Percentiles rank a stretch among this genome's conserved stretches.
phyloP scores from a whole-genome alignment of 2,797 vertebrate genomes.

The Pachyuromys duprasi region DNA sequence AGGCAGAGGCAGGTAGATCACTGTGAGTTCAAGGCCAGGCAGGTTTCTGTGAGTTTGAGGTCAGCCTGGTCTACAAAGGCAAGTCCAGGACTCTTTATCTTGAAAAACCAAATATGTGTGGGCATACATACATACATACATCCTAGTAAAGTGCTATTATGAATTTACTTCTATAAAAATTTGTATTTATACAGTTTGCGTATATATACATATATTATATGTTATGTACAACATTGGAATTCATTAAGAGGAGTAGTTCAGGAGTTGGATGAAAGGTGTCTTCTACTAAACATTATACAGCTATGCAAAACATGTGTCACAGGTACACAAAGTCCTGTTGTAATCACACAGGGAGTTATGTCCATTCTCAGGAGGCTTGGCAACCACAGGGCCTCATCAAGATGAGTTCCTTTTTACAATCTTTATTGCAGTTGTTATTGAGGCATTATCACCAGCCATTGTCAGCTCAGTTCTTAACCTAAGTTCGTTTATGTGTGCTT shows the following conservation, averaged over 20 bases:
- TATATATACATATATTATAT: neutral
- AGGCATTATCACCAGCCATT: neutral
- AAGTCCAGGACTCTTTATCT: too few species aligned
- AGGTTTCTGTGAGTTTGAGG: too few species aligned
- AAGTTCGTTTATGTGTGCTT: neutral
- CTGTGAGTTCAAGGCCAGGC: too few species aligned
- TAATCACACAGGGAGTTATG: neutral
- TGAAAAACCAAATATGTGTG: too few species aligned
- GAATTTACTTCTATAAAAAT: neutral
- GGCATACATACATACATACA: too few species aligned
- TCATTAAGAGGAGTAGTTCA: neutral
- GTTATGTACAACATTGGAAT: neutral
- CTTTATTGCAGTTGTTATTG: conserved; percentile 18
- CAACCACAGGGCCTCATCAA: neutral
- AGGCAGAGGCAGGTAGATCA: too few species aligned
- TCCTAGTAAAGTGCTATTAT: neutral
- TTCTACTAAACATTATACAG: neutral
- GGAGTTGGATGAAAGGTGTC: neutral
- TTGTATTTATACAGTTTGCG: neutral
- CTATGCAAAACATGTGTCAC: neutral
- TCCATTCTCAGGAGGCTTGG: neutral
- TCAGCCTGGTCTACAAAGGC: too few species aligned
- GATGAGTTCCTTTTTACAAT: neutral
- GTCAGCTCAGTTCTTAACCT: conserved; percentile 3
- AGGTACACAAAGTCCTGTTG: neutral